Percentiles rank a stretch among this genome's conserved stretches.
These are phyloP conservation scores for Mactromeris polynyma DNA, from an alignment of 2,888 invertebrate species.

Conservation along the genomic window DNA sequence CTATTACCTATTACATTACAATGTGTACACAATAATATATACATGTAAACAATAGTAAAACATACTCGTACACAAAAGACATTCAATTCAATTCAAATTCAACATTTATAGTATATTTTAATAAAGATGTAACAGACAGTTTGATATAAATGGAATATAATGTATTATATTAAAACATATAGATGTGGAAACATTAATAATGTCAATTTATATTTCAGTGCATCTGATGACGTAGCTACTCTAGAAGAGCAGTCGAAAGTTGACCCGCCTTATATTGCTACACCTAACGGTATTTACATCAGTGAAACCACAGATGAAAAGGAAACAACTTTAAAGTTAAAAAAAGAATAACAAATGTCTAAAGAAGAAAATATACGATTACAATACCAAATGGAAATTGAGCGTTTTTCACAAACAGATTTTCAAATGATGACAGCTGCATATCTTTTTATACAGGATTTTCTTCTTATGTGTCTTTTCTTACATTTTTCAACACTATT, in stretches of 20 bases:
- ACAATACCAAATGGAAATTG: conserved; percentile 1
- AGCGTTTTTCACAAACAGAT: neutral
- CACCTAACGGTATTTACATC: too few species aligned
- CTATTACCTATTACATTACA: too few species aligned
- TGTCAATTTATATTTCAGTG: neutral
- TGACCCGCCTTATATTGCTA: neutral
- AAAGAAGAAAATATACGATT: neutral
- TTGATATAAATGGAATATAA: too few species aligned
- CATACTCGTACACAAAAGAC: too few species aligned
- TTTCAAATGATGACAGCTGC: conserved; percentile 24
- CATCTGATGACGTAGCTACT: neutral
- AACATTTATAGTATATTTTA: too few species aligned
- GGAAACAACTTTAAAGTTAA: neutral
- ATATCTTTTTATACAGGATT: conserved; percentile 56
- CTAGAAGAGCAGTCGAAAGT: neutral
- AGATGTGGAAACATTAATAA: neutral
- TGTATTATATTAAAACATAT: neutral
- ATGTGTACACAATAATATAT: too few species aligned
- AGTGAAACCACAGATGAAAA: neutral
- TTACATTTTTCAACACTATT: conserved; percentile 31
- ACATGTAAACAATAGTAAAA: too few species aligned
- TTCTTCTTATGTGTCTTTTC: conserved; percentile 39
- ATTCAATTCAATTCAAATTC: too few species aligned
- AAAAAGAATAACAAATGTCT: neutral
- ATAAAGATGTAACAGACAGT: too few species aligned